Evolutionary conservation across 2,888 invertebrate species (phyloP), one percentile per base, ranked within the genome.

Genomic region (Tridacna crocea): DNA sequence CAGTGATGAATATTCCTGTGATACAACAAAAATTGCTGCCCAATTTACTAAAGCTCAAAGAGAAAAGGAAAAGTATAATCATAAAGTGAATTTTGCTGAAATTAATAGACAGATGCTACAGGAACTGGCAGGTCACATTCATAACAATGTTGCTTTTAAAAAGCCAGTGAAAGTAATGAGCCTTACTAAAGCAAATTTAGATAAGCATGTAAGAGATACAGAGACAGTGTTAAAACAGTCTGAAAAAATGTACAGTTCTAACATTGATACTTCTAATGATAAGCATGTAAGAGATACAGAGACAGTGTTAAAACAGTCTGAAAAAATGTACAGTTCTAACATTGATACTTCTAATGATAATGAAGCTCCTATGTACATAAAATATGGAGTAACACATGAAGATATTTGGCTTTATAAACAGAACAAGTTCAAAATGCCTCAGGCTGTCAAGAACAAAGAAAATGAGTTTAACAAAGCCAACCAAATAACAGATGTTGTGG

Each of bases 331-430:
- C 22, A 36, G 8, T 24, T 15, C n/a, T n/a, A 19, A 61, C 58
- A 48, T n/a, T 13, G 15, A 15, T 46, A 26, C n/a, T 12, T 15
- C 2, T 22, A n/a, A 66, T 58, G 55, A 61, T 27, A 17, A 24
- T 13, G 65, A 74, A 48, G 13, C 70, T 15, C 79, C 79, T n/a
- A 48, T 79, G 22, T 84, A 81, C 61, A 55, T 79, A 46, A 47
- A 60, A 61, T 84, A 79, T 75, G 79, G 75, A 13, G 84, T 84
- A 0, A 84, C 84, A 17, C 75, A 68, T 48, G 84, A 84, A 47
- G 84, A 84, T 74, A 84, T 84, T 26, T 76, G 47, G 47, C 73
- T 61, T 48, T 77, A 63, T 26, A 80, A 78, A 46, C 73, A 76
- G 26, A 66, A 36, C 51, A 74, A 48, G 61, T 72, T 27, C 58